Base-by-base conservation (phyloP, 2,888 invertebrate species). In the Caenorhabditis parvicauda region DNA sequence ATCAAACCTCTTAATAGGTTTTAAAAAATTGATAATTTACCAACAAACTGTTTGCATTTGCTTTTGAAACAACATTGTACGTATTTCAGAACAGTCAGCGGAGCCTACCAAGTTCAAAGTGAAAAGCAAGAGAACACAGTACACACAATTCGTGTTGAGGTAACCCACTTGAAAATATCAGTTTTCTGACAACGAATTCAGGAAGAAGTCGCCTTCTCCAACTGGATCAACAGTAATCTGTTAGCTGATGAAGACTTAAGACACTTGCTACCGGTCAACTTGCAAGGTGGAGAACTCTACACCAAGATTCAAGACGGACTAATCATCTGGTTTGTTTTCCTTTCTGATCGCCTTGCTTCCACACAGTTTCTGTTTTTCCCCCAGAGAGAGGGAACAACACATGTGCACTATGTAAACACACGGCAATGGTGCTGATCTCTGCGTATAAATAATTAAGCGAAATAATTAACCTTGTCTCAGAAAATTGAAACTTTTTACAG, bases 161-260 rank as follows among this genome's bases (percentile, higher is more conserved):
- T 73, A 22, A 14, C 12, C 17, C 19, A 38, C 21, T n/a, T n/a
- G n/a, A n/a, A n/a, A n/a, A n/a, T n/a, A n/a, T n/a, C n/a, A 12
- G 35, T 12, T 12, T 12, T 12, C 12, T 64, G 9, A 19, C 12
- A 12, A 21, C 21, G 25, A 53, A 54, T 39, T 1, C 87, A 93
- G 83, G 96, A 98, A 83, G 94, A 94, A 83, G 87, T 93, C 80
- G 96, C 96, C 35, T 98, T 98, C 85, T 92, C 95, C 51, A 92
- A 95, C 74, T 98, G 96, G 96, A 93, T 98, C 74, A 98, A 96
- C 84, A 81, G 81, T 37, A 79, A 79, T 52, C 85, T 98, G 74
- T 87, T 88, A 21, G 87, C 88, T 70, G 96, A 96, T 83, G 88
- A 89, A 0, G 95, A 96, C 82, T 87, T 95, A 27, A 87, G 88